Evolutionary conservation across 2,888 invertebrate species (phyloP), one percentile per base, ranked within the genome.

Genomic region (Pachliopta kotzebuea): DNA sequence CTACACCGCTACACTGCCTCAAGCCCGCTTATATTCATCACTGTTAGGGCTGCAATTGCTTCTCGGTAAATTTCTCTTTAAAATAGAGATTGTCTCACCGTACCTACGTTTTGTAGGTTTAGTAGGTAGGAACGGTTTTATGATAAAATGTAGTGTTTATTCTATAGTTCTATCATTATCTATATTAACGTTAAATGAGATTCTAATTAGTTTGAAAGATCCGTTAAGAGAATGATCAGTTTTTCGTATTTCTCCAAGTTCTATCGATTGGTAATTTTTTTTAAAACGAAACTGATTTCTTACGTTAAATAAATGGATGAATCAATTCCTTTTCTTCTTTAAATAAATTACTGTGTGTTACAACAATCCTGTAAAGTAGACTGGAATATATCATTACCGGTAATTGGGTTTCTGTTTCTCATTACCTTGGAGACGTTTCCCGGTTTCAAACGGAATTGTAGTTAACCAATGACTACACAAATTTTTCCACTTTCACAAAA

Each of bases 1-100:
- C 84, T 80, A 77, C 81, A 81, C 80, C 77, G 77, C 83, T 78
- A 76, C 68, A 77, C 76, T 77, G 84, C 82, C 81, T 81, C 81
- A 73, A 81, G 83, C 83, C 80, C 76, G 79, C 81, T 80, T 79
- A 81, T 88, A 85, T 88, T 89, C 86, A 88, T 88, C 88, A 86
- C 76, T 72, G 82, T 81, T 83, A 85, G 83, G 81, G 80, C 73
- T 86, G 85, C 82, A 83, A 84, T 58, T 83, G 82, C 85, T 83
- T 86, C 76, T 76, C 76, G 69, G 75, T 78, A 71, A 79, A 80
- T 82, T 81, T 77, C 31, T 59, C 18, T 63, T 42, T 60, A 42
- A 37, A 56, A 50, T 50, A 60, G 20, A 49, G 21, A 26, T 26
- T 42, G 21, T 49, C 18, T 54, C 42, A 17, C 11, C 6, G 42